phyloP scores from a whole-genome alignment of 23 tunicate species.

The Halocynthia roretzi region DNA sequence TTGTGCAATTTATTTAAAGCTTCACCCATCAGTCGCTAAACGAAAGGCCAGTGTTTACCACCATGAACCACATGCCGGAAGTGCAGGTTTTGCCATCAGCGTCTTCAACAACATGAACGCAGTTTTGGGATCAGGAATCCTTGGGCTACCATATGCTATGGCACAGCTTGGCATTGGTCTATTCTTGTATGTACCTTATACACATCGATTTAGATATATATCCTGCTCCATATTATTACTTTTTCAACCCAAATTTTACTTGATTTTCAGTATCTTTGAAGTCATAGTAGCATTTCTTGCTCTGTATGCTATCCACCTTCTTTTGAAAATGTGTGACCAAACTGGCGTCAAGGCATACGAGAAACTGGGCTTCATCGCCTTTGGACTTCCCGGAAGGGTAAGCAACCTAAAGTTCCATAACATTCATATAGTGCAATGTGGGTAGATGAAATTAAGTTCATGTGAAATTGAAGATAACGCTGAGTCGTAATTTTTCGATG shows the following conservation, averaged over 20 bases:
- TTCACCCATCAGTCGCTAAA: neutral
- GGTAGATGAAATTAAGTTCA: too few species aligned
- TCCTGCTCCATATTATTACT: neutral
- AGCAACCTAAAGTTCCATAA: neutral
- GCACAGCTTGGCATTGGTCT: conserved; percentile 89
- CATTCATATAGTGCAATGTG: too few species aligned
- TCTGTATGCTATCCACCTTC: conserved; percentile 86
- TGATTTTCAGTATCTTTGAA: conserved; percentile 28
- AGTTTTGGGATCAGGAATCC: conserved; percentile 95
- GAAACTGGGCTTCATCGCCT: conserved; percentile 84
- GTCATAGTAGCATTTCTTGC: conserved; percentile 73
- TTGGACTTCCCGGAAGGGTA: conserved; percentile 85
- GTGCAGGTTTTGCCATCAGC: conserved; percentile 81
- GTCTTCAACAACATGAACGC: conserved; percentile 99
- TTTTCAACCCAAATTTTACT: neutral
- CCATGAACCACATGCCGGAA: conserved; percentile 60
- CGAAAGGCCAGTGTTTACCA: conserved; percentile 83
- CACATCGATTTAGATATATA: neutral
- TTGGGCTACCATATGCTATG: conserved; percentile 97
- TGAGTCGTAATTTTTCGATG: too few species aligned
- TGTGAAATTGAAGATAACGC: too few species aligned
- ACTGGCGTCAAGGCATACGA: conserved; percentile 97
- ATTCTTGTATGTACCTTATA: conserved; percentile 71
- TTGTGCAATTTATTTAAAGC: neutral
- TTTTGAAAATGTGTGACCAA: conserved; percentile 81